Percentiles rank a stretch among this genome's conserved stretches.
phyloP scores from a whole-genome alignment of 2,113 vertebrate species.

The Opisthocomus hoazin region DNA sequence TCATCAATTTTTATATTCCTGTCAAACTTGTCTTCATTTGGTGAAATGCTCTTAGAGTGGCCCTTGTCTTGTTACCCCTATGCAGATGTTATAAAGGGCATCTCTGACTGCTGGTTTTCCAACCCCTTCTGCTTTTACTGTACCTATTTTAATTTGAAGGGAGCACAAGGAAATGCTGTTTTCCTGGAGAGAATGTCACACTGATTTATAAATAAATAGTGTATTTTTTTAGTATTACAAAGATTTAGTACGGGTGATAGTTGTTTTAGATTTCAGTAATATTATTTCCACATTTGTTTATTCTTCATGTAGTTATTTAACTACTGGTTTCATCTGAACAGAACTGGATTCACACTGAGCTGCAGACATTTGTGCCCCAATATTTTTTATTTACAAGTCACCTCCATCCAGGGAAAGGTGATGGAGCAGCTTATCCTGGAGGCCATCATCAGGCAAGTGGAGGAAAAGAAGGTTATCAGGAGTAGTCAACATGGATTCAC shows the following conservation, averaged over 20 bases:
- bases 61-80: not conserved
- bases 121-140: not conserved
- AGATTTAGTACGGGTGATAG: not conserved
- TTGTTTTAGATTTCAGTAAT: not conserved
- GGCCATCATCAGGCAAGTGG: no score
- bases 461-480: no score
- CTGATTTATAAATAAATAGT: not conserved
- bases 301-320: not conserved
- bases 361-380: not conserved
- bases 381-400: not conserved
- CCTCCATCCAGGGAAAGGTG: no score
- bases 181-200: not conserved
- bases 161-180: not conserved
- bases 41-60: not conserved
- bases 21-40: not conserved
- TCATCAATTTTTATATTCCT: not conserved
- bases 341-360: not conserved
- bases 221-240: not conserved
- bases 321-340: not conserved
- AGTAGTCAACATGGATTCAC: no score
- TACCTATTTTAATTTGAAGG: not conserved
- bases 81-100: not conserved
- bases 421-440: no score
- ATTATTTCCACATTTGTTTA: not conserved
- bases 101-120: not conserved